Base-by-base conservation (phyloP, 2,888 invertebrate species). In the Neuroscelio doddi region DNA sequence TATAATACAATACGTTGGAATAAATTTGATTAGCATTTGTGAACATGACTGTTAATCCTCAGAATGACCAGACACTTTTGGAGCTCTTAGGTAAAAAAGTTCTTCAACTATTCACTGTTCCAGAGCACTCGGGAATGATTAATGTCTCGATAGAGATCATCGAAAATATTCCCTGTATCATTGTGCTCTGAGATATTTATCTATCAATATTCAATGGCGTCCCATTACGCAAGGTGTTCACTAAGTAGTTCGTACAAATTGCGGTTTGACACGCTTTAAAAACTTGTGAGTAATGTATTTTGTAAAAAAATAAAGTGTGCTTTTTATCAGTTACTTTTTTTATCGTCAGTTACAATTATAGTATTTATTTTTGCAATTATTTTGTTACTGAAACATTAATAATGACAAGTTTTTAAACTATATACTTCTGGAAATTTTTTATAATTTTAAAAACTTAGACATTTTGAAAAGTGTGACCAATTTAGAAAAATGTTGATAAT, bases 161-260 rank as follows among this genome's bases (percentile, higher is more conserved):
- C 42, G 51, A 36, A 56, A 56, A 51, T 63, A 49, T 51, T 34
- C 55, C 42, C 29, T 46, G 51, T 56, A 51, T 51, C 50, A 52
- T 63, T 55, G 44, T 46, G 21, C 42, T 10, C 29, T 34, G 32
- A 61, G 50, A 62, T 62, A 39, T 51, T 51, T 56, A 62, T 56
- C 56, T 51, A 32, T 39, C 39, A 45, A 45, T 39, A 45, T 55
- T 34, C 46, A 52, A 52, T 38, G 47, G 49, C 52, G 49, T 2
- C 30, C 51, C 56, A 51, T 62, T 62, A 62, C 62, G 51, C 34
- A 62, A 62, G 50, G 45, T 24, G 27, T 29, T n/a, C 21, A 51
- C 29, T 56, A 50, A 62, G 62, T 50, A 50, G 47, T 62, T 55
- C 17, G 56, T 55, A 44, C 56, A 56, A 56, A 55, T 51, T 55